Conservation (phyloP, 2,888 invertebrate species). For the Apodemia hepburni region DNA sequence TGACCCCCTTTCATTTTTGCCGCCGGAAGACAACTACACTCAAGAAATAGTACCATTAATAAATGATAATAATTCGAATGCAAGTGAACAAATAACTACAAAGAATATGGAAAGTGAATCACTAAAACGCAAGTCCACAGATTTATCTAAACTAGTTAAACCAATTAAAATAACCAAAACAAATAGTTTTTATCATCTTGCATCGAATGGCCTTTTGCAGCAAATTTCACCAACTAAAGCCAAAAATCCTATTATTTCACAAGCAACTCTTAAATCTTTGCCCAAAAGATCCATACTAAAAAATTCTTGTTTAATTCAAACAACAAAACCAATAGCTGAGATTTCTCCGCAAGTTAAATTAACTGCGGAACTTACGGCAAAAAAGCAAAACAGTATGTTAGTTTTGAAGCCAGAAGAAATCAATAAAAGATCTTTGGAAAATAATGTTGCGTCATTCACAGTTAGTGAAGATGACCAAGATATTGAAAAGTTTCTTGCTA, state of each 20-base stretch:
- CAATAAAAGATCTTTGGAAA: constrained; percentile 45
- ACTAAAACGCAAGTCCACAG: constrained; percentile 21
- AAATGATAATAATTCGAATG: constrained; percentile 10
- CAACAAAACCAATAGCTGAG: constrained; percentile 40
- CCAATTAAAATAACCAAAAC: constrained; percentile 62
- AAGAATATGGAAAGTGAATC: neutral
- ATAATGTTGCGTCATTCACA: constrained; percentile 15
- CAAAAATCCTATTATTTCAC: constrained; percentile 18
- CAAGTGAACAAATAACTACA: neutral
- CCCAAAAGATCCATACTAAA: neutral
- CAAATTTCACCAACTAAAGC: constrained; percentile 20
- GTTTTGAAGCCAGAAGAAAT: constrained; percentile 72
- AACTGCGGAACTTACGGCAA: constrained; percentile 26
- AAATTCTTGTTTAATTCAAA: neutral
- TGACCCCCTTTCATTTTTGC: constrained; percentile 57
- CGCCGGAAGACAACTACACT: constrained; percentile 28
- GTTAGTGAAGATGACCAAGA: constrained; percentile 31
- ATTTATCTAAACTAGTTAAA: constrained; percentile 44
- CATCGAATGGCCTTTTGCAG: constrained; percentile 38
- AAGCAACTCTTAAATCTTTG: constrained; percentile 18
- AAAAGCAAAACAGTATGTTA: constrained; percentile 46
- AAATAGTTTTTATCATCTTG: constrained; percentile 53
- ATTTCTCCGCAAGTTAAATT: constrained; percentile 50
- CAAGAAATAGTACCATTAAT: constrained; percentile 24
- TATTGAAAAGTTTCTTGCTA: constrained; percentile 48